Percentiles rank a stretch among this genome's conserved stretches.
These are phyloP conservation scores for Temnothorax ravouxi DNA, from an alignment of 2,888 invertebrate species.

Conservation along the genomic window DNA sequence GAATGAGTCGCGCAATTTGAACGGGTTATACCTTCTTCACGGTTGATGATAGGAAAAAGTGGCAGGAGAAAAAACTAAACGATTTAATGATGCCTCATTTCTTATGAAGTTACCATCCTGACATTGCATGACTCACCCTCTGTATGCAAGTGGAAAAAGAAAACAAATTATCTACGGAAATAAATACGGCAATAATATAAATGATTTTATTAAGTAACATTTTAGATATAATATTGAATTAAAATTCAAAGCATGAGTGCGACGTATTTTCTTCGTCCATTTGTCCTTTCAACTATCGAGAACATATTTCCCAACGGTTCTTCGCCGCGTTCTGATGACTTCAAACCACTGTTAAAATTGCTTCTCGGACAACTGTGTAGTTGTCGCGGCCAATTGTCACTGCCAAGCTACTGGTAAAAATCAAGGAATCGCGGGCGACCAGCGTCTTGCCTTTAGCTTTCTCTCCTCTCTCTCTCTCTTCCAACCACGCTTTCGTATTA, in stretches of 20 bases:
- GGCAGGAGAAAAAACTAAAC: conserved; percentile 25
- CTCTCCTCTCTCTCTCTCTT: not conserved
- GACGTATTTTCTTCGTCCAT: not conserved
- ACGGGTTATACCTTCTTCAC: conserved; percentile 32
- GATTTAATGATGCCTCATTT: conserved; percentile 44
- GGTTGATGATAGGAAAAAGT: conserved; percentile 43
- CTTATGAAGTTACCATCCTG: not conserved
- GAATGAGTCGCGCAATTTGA: conserved; percentile 28
- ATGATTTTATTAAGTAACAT: not conserved
- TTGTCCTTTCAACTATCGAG: not conserved
- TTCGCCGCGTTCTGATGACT: conserved; percentile 18
- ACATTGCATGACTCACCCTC: conserved; percentile 1
- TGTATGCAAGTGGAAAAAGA: not conserved
- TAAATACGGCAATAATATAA: conserved; percentile 1
- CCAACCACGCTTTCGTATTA: conserved; percentile 32
- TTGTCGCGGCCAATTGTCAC: conserved; percentile 68
- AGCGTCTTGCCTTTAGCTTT: conserved; percentile 30
- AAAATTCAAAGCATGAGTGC: not conserved
- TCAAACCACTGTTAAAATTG: conserved; percentile 53
- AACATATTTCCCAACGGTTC: conserved; percentile 18
- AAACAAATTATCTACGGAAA: conserved; percentile 4
- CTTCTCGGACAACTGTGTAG: conserved; percentile 54
- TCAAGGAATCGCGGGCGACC: conserved; percentile 29
- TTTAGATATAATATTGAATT: not conserved
- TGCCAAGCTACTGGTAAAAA: conserved; percentile 16